Conservation (phyloP, 2,888 invertebrate species). For the Neria commutata region DNA sequence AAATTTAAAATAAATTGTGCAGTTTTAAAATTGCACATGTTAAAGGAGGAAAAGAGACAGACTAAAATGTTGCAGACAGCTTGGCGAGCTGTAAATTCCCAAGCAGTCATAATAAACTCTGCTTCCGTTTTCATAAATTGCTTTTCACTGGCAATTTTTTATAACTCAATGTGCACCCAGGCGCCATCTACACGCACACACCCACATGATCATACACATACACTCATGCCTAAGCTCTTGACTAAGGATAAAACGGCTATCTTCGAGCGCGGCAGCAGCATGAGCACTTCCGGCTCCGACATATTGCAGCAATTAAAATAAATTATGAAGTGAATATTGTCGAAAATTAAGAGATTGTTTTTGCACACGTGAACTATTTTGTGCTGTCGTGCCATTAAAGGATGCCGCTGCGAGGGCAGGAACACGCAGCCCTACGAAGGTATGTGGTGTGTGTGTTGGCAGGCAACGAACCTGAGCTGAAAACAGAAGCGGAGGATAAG, state of each 20-base stretch:
- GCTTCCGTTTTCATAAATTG: constrained; percentile 45
- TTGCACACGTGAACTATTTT: constrained; percentile 17
- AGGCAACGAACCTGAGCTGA: neutral
- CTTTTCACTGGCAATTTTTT: constrained; percentile 33
- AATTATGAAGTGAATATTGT: constrained; percentile 59
- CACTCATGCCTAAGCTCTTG: too few relatives aligned
- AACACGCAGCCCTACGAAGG: neutral
- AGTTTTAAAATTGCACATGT: too few relatives aligned
- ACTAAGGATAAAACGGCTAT: too few relatives aligned
- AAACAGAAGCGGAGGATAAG: constrained; percentile 34
- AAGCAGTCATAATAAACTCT: constrained; percentile 50
- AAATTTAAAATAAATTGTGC: too few relatives aligned
- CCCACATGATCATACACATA: neutral
- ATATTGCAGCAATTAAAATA: constrained; percentile 56
- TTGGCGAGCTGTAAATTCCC: constrained; percentile 45
- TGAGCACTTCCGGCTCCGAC: constrained; percentile 24
- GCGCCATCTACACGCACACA: neutral
- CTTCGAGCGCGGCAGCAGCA: neutral
- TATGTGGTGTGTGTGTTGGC: neutral
- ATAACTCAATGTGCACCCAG: neutral
- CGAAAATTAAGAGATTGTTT: constrained; percentile 54
- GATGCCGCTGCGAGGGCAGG: neutral
- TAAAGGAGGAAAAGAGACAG: too few relatives aligned
- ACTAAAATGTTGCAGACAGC: too few relatives aligned
- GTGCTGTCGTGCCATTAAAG: neutral